phyloP scores from a whole-genome alignment of 2,888 invertebrate species.

The Drosophila affinis region DNA sequence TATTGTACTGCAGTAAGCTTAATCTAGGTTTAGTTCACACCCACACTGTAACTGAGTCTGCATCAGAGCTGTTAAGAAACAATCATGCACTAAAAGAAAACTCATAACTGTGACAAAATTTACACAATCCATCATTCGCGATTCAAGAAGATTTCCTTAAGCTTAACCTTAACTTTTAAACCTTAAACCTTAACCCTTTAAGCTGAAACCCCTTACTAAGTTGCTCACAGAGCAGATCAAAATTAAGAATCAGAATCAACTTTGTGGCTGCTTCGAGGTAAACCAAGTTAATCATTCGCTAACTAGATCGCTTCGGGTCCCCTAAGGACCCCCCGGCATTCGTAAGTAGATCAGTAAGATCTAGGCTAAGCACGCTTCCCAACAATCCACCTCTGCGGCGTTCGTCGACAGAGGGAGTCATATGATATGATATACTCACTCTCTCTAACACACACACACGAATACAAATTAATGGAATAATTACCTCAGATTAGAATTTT shows the following conservation, averaged over 20 bases:
- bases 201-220: conserved; percentile 8
- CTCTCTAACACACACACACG: conserved; percentile 43
- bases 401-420: conserved; percentile 21
- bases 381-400: conserved; percentile 22
- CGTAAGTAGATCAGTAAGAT: conserved; percentile 43
- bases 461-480: conserved; percentile 78
- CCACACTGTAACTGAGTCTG: conserved; percentile 42
- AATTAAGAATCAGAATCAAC: conserved; percentile 48
- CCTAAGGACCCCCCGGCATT: conserved; percentile 31
- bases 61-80: conserved; percentile 47
- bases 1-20: conserved; percentile 61
- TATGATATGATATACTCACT: conserved; percentile 42
- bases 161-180: conserved; percentile 24
- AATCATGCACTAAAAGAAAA: conserved; percentile 56
- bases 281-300: conserved; percentile 36
- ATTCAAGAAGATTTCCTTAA: conserved; percentile 30
- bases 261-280: conserved; percentile 80
- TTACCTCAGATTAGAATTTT: conserved; percentile 82
- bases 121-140: conserved; percentile 38
- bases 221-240: conserved; percentile 61
- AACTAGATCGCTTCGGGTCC: conserved; percentile 52
- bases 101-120: conserved; percentile 71
- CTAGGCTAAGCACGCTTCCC: conserved; percentile 74
- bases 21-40: conserved; percentile 55
- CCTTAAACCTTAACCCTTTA: conserved; percentile 13